Conservation (phyloP, 2,113 vertebrate genomes). For the Malaclemys terrapin region DNA sequence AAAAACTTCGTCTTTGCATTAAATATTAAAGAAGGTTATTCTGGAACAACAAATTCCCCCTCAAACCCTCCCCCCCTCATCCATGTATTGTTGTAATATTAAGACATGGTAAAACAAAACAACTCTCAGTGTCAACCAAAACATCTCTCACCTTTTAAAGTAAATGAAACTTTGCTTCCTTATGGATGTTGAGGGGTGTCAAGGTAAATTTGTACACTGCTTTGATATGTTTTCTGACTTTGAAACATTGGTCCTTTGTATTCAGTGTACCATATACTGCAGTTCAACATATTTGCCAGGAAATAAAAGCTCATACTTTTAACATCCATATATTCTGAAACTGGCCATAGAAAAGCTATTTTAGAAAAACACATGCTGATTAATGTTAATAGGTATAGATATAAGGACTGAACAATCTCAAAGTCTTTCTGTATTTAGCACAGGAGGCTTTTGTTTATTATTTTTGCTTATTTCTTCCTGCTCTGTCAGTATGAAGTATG, state of each 20-base stretch:
- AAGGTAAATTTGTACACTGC: not conserved
- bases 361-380: constrained; percentile 63
- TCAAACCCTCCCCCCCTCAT: not conserved
- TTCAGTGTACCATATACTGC: not conserved
- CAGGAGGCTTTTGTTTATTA: not conserved
- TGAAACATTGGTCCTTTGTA: not conserved
- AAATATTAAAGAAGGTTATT: not conserved
- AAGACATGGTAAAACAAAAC: not conserved
- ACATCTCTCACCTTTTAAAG: not conserved
- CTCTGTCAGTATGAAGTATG: not conserved
- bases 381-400: constrained; percentile 52
- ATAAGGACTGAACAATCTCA: constrained; percentile 55
- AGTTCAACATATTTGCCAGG: constrained; percentile 15
- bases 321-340: constrained; percentile 55
- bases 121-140: not conserved
- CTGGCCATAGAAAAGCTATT: constrained; percentile 19
- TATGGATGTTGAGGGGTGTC: not conserved
- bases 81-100: not conserved
- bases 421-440: constrained; percentile 50
- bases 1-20: not conserved
- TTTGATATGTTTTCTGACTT: not conserved
- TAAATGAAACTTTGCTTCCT: not conserved
- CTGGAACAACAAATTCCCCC: not conserved
- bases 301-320: constrained; percentile 13
- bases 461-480: not conserved